Conservation (phyloP, 1,140 invertebrate species). For the Eumaeus atala region DNA sequence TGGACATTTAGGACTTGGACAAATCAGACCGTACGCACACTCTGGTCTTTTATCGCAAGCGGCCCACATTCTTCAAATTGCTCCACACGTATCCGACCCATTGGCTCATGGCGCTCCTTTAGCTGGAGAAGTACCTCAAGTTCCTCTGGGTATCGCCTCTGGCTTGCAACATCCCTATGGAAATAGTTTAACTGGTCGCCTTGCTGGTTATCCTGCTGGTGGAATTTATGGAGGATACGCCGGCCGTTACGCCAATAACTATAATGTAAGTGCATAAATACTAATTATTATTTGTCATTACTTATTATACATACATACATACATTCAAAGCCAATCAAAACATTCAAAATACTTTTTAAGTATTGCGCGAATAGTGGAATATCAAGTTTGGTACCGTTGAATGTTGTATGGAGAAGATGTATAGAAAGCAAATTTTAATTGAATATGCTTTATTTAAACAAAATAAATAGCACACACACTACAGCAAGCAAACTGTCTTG, state of each 20-base stretch:
- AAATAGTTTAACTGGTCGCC: background rate
- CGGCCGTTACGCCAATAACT: constrained; percentile 30
- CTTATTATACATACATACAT: no score
- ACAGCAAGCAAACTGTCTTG: no score
- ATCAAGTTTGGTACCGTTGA: no score
- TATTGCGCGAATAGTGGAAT: no score
- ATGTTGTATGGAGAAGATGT: no score
- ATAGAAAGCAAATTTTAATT: no score
- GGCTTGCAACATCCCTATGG: constrained; percentile 4
- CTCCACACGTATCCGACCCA: constrained; percentile 18
- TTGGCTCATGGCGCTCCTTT: constrained; percentile 22
- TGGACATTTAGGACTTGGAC: constrained; percentile 23
- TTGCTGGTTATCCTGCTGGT: background rate
- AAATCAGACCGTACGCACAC: constrained; percentile 28
- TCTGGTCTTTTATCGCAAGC: constrained; percentile 23
- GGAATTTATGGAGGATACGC: constrained; percentile 7
- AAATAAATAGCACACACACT: no score
- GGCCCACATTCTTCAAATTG: constrained; percentile 20
- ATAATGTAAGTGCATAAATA: constrained; percentile 42
- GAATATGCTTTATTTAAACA: no score
- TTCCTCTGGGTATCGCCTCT: constrained; percentile 13
- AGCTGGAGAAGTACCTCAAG: constrained; percentile 15
- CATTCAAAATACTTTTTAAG: no score
- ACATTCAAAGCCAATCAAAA: no score
- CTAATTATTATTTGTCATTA: background rate